Conservation (phyloP, 2,797 vertebrate genomes). For the Paedocypris micromegethes region DNA sequence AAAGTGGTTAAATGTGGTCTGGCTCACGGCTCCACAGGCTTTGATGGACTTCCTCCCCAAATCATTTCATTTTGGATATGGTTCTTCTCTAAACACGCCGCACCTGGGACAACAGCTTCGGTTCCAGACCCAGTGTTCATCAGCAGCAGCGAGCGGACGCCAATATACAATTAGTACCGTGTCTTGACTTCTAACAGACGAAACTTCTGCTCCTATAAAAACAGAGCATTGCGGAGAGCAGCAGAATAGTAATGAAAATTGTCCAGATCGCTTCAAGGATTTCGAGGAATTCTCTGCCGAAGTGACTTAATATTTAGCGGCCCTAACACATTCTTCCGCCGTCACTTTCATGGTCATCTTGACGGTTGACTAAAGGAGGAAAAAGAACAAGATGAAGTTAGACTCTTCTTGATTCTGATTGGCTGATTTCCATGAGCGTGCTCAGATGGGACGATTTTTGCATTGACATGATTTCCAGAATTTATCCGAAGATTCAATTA, state of each 20-base stretch:
- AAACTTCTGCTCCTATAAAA: constrained; percentile 58
- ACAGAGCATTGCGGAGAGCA: constrained; percentile 56
- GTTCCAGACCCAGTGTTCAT: constrained; percentile 69
- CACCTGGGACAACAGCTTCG: constrained; percentile 77
- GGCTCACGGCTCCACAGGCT: constrained; percentile 57
- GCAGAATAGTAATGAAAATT: constrained; percentile 54
- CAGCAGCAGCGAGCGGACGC: constrained; percentile 63
- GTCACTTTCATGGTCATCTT: no score
- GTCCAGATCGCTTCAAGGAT: constrained; percentile 62
- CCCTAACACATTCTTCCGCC: constrained; percentile 56
- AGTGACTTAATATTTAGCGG: constrained; percentile 52
- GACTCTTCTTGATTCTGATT: no score
- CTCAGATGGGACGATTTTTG: no score
- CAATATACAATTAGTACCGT: constrained; percentile 51
- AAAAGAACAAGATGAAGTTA: no score
- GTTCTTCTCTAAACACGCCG: constrained; percentile 68
- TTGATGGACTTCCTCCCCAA: constrained; percentile 70
- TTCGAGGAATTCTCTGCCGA: constrained; percentile 53
- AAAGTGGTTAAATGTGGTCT: constrained; percentile 70
- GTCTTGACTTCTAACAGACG: constrained; percentile 46
- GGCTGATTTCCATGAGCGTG: no score
- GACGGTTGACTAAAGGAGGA: no score
- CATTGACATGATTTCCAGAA: no score
- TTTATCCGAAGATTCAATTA: no score
- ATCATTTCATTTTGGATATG: constrained; percentile 70